Conservation (phyloP, 2,797 vertebrate species). For the Rallus crepitans region DNA sequence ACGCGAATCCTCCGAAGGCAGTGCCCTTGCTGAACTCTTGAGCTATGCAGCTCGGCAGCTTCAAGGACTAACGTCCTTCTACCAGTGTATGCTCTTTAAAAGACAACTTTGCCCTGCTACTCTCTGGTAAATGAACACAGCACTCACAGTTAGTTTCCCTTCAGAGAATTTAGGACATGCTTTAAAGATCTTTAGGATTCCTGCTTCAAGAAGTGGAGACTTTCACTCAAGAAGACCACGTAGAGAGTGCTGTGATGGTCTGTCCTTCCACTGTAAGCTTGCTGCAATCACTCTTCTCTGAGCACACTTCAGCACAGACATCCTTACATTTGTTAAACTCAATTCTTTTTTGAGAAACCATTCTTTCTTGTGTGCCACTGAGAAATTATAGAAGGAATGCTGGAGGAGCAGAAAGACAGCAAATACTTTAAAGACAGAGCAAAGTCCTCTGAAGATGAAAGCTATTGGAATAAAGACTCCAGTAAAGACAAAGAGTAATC, state of each 20-base stretch:
- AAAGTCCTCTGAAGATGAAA: neutral
- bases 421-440: neutral
- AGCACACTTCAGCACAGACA: neutral
- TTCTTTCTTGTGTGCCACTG: neutral
- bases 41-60: neutral
- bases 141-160: neutral
- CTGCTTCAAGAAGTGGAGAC: neutral
- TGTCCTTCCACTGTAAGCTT: neutral
- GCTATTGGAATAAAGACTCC: neutral
- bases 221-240: neutral
- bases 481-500: neutral
- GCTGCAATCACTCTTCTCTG: neutral
- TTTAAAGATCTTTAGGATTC: neutral
- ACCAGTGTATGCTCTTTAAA: neutral
- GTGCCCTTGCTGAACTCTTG: neutral
- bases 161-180: neutral
- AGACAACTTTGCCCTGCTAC: neutral
- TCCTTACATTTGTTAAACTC: neutral
- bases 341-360: neutral
- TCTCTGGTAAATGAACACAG: neutral
- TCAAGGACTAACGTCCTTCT: neutral
- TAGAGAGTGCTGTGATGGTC: neutral
- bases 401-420: neutral
- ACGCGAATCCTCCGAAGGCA: neutral
- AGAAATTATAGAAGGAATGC: neutral